These are phyloP conservation scores for Tetrax tetrax DNA, from an alignment of 2,113 vertebrate genomes.

Conservation along the genomic window DNA sequence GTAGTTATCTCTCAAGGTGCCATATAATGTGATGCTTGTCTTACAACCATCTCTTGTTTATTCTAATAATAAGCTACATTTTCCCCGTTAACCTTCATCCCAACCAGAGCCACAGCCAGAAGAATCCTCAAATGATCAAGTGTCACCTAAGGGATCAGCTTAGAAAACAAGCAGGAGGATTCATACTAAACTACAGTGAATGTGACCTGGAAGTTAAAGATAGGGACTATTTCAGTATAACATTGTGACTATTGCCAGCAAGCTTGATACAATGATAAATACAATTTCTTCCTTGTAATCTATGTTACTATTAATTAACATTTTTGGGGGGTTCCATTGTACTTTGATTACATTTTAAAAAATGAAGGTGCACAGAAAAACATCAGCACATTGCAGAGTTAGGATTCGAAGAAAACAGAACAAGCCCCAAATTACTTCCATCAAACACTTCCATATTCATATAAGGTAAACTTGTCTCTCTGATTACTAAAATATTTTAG, in stretches of 20 bases:
- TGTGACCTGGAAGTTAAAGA: background rate
- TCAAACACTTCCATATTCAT: background rate
- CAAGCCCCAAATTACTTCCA: background rate
- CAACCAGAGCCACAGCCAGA: background rate
- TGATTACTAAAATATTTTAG: background rate
- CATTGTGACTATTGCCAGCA: background rate
- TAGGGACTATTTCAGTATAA: background rate
- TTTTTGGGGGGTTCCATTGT: background rate
- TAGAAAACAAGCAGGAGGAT: background rate
- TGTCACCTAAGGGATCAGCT: background rate
- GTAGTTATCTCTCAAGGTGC: background rate
- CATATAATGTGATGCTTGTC: background rate
- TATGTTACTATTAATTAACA: background rate
- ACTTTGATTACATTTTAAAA: background rate
- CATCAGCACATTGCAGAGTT: background rate
- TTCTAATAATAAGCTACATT: background rate
- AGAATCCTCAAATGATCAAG: background rate
- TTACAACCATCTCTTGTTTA: background rate
- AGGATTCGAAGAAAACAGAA: background rate
- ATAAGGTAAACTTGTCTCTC: background rate
- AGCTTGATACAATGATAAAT: background rate
- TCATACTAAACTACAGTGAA: background rate
- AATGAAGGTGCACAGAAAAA: background rate
- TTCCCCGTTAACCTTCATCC: background rate
- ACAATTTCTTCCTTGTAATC: background rate